Evolutionary conservation across 2,113 vertebrate species (phyloP).

Genomic region (Mormyrus iriodes): DNA sequence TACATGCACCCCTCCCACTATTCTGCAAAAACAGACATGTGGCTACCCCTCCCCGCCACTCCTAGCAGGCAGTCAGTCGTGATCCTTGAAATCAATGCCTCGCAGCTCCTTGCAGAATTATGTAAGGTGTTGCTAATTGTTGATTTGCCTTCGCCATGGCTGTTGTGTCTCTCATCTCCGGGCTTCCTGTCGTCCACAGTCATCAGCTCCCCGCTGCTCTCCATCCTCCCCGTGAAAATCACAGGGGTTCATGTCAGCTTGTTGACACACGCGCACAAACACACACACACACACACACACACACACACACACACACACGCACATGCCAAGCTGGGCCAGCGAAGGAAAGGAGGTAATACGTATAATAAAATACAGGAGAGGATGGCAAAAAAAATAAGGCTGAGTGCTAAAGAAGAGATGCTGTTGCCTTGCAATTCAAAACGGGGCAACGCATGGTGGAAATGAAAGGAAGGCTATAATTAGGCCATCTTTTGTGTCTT

Average conservation of each 20-base stretch:
- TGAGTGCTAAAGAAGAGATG: conserved; percentile 46
- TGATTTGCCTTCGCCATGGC: conserved; percentile 53
- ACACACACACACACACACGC: not conserved
- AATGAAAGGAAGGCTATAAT: conserved; percentile 57
- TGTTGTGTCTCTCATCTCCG: conserved; percentile 43
- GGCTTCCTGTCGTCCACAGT: conserved; percentile 11
- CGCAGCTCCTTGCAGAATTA: conserved; percentile 47
- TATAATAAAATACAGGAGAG: conserved; percentile 23
- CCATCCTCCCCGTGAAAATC: conserved; percentile 58
- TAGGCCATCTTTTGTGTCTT: conserved; percentile 50
- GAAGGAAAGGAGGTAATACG: conserved; percentile 29
- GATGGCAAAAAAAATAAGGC: conserved; percentile 15
- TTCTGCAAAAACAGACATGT: not conserved
- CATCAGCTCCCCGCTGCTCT: conserved; percentile 36
- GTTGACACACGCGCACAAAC: conserved; percentile 44
- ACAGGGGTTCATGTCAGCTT: conserved; percentile 57
- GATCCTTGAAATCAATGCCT: conserved; percentile 51
- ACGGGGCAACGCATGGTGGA: conserved; percentile 37
- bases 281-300: not conserved
- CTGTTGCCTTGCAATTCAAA: conserved; percentile 51
- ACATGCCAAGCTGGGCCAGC: conserved; percentile 29
- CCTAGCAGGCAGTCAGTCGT: conserved; percentile 41
- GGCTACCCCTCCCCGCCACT: conserved; percentile 36
- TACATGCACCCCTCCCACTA: conserved; percentile 30
- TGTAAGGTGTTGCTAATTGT: conserved; percentile 61